Evolutionary conservation across 2,113 vertebrate species (phyloP), one percentile per base, ranked within the genome.

Genomic region (Nestor notabilis): DNA sequence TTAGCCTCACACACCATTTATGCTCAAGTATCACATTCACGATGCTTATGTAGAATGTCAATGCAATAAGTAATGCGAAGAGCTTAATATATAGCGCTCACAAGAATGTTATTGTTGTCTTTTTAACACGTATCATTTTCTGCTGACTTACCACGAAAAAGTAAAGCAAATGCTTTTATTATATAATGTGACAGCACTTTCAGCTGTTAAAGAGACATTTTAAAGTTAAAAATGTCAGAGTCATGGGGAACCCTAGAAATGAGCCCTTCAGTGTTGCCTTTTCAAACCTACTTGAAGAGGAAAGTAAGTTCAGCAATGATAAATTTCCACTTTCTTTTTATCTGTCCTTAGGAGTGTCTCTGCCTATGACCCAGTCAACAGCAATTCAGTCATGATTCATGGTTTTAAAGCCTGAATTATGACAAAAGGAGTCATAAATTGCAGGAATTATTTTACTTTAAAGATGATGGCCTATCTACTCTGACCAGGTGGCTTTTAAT

Each of bases 371-470:
- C 37, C 25, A 91, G 88, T 94, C 94, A 93, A 72, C 89, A 90
- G 80, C 83, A 89, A 84, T 90, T 90, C 83, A 82, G 60, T 35
- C 0, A 0, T 93, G 90, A 95, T 95, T 95, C 93, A 94, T 96
- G 52, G 23, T 7, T 91, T 82, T 89, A 88, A 89, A 96, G 72
- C 35, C 56, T 72, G 69, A 95, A 94, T 95, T 95, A 95, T 87
- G 90, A 93, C 94, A 94, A 94, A 96, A 95, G 47, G 24, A 96
- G 56, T 49, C 82, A 95, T 95, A 95, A 96, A 96, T 79, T 93
- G 86, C 52, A 78, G 65, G 81, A 96, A 83, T 96, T 93, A 97
- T 93, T 97, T 95, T 96, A 83, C 85, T 96, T 87, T 90, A 97
- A 95, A 95, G 83, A 95, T 95, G 90, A 95, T 91, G 52, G 83